phyloP scores from a whole-genome alignment of 2,888 invertebrate species.

The Danaus chrysippus region DNA sequence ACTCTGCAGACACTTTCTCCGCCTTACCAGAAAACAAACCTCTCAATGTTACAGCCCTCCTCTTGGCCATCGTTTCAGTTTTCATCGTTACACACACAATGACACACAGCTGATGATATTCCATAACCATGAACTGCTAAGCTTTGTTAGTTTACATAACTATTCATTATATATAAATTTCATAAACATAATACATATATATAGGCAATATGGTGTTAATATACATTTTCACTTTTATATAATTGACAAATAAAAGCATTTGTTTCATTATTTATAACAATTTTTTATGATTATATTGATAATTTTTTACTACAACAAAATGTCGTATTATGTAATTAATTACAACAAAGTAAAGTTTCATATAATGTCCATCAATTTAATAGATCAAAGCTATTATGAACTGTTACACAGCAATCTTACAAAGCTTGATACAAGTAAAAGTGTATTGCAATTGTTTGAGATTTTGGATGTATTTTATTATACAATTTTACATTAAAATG shows the following conservation, averaged over 20 bases:
- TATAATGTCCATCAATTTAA: no score
- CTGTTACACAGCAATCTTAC: no score
- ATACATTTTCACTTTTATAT: no score
- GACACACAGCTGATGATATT: constrained; percentile 11
- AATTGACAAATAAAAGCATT: no score
- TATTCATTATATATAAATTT: constrained; percentile 6
- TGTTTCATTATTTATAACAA: no score
- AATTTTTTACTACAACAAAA: neutral
- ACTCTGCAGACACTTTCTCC: constrained; percentile 73
- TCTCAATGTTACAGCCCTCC: constrained; percentile 55
- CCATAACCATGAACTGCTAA: constrained; percentile 10
- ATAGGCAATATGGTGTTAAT: neutral
- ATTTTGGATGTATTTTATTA: no score
- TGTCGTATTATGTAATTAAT: neutral
- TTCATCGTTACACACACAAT: constrained; percentile 12
- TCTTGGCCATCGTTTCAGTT: constrained; percentile 13
- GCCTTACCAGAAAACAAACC: constrained; percentile 77
- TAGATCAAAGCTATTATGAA: no score
- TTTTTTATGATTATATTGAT: neutral
- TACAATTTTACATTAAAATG: no score
- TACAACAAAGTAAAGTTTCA: neutral
- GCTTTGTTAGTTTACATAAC: constrained; percentile 13
- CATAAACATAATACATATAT: neutral
- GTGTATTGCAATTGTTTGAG: no score
- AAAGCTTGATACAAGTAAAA: no score